Base-by-base conservation (phyloP, 2,113 vertebrate species). In the Ochotona curzoniae region DNA sequence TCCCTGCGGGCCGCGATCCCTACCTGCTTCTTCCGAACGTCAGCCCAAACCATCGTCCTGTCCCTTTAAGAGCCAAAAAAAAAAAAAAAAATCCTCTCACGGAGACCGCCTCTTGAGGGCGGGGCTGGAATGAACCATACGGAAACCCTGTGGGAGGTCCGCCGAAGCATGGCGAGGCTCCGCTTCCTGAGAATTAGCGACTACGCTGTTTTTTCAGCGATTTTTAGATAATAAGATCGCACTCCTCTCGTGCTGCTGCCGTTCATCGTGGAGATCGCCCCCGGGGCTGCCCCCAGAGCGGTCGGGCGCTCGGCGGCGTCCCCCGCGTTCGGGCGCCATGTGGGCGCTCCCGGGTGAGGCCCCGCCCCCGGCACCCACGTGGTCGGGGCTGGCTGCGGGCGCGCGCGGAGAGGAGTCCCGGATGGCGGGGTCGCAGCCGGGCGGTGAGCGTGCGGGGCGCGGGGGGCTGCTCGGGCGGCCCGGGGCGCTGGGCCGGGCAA, bases 21-120 rank as follows among this genome's bases (percentile, higher is more conserved):
- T 91, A 94, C 95, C 91, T 83, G 28, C 67, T 83, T 74, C 89
- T 85, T 74, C 88, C 61, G 91, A 80, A 81, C 15, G 57, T 69
- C 80, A 26, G 71, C 32, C 20, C 93, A 76, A n/a, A 26, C 73
- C 61, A 20, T 30, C 87, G 71, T 63, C 83, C 93, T 94, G 94
- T 95, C 91, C 74, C 96, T 96, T 97, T 97, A 97, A 96, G 83
- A 84, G 71, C 66, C 79, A n/a, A 44, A 44, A 44, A n/a, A n/a
- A n/a, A n/a, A n/a, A n/a, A n/a, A n/a, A 6, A 44, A 44, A 44
- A 6, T 44, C 6, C 7, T 12, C 18, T 13, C 54, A 88, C 18
- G 69, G 6, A 44, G 38, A 47, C 95, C 71, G 89, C 71, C 94
- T 76, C 94, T 95, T 97, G 95, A 96, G 95, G 96, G 47, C 67